These are phyloP conservation scores for Cyanistes caeruleus DNA, from an alignment of 2,113 vertebrate genomes.

Conservation along the genomic window DNA sequence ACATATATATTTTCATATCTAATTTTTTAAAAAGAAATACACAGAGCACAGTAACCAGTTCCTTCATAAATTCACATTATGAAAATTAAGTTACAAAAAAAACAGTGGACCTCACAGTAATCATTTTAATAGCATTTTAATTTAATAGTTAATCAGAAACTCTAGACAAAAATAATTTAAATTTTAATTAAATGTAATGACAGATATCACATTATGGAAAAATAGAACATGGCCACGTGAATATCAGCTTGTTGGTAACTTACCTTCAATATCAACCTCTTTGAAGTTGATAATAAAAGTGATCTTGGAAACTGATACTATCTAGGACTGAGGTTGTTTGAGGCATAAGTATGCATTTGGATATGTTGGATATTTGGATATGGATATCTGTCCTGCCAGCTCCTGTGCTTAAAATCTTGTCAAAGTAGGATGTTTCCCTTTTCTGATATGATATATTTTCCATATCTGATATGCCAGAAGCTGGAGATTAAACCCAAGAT, in stretches of 20 bases:
- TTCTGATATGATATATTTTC: neutral
- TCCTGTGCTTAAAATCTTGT: neutral
- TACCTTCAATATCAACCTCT: neutral
- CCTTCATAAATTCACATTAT: neutral
- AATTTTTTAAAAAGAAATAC: neutral
- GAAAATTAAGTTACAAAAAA: neutral
- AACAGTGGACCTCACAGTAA: neutral
- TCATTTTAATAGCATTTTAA: neutral
- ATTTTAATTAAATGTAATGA: neutral
- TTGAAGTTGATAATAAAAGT: neutral
- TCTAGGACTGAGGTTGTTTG: neutral
- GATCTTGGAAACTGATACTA: neutral
- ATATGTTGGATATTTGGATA: too few relatives aligned
- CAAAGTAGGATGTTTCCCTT: neutral
- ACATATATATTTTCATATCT: neutral
- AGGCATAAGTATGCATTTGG: neutral
- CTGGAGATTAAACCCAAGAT: neutral
- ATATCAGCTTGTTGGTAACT: neutral
- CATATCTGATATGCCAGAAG: neutral
- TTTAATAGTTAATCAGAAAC: neutral
- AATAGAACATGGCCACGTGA: neutral
- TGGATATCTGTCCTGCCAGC: neutral
- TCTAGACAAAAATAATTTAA: neutral
- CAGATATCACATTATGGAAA: neutral
- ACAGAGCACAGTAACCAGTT: accelerated